Base-by-base conservation (phyloP, 1,140 invertebrate genomes). In the Diachasmimorpha longicaudata region DNA sequence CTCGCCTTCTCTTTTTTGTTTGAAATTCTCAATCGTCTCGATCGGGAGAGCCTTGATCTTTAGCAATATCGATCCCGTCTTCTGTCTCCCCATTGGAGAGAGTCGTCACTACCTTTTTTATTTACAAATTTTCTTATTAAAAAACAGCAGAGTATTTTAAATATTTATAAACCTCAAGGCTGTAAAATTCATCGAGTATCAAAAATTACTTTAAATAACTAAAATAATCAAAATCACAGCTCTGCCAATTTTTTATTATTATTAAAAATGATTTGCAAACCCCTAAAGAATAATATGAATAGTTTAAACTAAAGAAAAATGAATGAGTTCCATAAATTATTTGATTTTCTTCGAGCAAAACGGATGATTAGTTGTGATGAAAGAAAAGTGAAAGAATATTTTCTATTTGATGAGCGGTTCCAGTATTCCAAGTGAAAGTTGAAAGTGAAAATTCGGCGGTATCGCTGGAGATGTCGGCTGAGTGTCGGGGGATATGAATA, bases 351-450 rank as follows among this genome's bases (percentile, higher is more conserved):
- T 23, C 23, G 31, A 8, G 31, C 58, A 63, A 63, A 63, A 63
- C 48, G 48, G 48, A 16, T 19, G 58, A 63, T 63, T 63, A 31
- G 58, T 63, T 9, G 58, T 63, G 58, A 63, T 63, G 58, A 63
- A 16, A 63, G 58, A 63, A 58, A 63, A 63, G 58, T 63, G 58
- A 63, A 63, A 63, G 58, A 68, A 68, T 68, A 68, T 68, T 37
- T 68, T 37, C 36, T 68, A 37, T 37, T 68, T 68, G 25, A 68
- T 39, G 14, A 19, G n/a, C n/a, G 39, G 39, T 13, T 13, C 39
- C 39, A 16, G 11, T 68, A 39, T 66, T 31, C 36, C 21, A 0
- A 68, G 66, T 68, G 66, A 68, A 68, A 68, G 66, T 37, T 68
- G 16, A 68, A 68, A 68, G 66, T 68, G 66, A 68, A 68, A 68